Conservation (phyloP, 2,113 vertebrate species). For the Thryonomys swinderianus region DNA sequence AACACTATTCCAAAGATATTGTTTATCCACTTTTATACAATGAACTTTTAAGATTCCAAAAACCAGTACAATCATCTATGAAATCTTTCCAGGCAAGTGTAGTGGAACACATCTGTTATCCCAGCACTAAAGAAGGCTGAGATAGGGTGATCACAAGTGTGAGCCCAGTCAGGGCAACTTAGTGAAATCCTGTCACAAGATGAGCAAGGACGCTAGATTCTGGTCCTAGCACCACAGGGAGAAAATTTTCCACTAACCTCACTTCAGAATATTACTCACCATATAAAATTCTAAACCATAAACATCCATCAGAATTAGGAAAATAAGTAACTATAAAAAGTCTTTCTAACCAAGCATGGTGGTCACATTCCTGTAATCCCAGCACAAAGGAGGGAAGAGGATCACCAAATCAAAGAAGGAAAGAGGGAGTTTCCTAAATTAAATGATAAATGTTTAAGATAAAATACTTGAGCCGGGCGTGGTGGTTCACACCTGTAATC, state of each 20-base stretch:
- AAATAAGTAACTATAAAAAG: conserved; percentile 78
- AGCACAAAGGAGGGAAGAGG: background rate
- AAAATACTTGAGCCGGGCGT: background rate
- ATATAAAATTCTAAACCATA: conserved; percentile 74
- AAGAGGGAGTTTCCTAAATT: background rate
- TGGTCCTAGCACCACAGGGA: background rate
- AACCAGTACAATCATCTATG: background rate
- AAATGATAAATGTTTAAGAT: background rate
- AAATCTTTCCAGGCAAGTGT: background rate
- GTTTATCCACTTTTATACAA: background rate
- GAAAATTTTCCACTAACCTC: background rate
- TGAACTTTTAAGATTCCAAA: background rate
- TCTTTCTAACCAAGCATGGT: background rate
- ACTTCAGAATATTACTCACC: conserved; percentile 2
- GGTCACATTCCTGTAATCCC: background rate
- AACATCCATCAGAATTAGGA: conserved; percentile 82
- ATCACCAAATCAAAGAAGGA: background rate
- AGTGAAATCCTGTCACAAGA: background rate
- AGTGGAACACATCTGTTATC: background rate
- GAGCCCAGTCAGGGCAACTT: background rate
- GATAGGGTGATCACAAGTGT: background rate
- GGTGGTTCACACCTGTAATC: background rate
- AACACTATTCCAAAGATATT: background rate
- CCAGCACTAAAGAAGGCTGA: background rate
- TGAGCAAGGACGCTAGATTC: background rate